Evolutionary conservation across 2,888 invertebrate genomes (phyloP), one percentile per base, ranked within the genome.

Genomic region (Bombylius major): DNA sequence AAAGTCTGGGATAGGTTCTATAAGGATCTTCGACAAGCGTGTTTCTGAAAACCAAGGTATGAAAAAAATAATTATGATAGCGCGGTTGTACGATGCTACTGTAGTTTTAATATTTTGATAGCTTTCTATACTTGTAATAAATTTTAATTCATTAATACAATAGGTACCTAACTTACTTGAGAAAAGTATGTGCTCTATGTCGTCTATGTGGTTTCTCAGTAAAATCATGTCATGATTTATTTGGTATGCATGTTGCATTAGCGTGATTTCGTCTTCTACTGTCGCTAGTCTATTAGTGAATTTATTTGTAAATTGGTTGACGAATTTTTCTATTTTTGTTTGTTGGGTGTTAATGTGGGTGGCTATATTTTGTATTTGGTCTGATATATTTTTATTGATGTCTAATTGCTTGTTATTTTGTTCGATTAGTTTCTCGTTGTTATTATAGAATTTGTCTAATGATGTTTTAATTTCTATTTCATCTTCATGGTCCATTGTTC

Each of bases 281-380:
- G n/a, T n/a, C n/a, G n/a, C n/a, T n/a, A n/a, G n/a, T n/a, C n/a
- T n/a, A n/a, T n/a, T n/a, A n/a, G n/a, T n/a, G n/a, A n/a, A n/a
- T n/a, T n/a, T n/a, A n/a, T n/a, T n/a, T n/a, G n/a, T n/a, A n/a
- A n/a, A n/a, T n/a, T n/a, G n/a, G n/a, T n/a, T n/a, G n/a, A n/a
- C n/a, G n/a, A n/a, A n/a, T 42, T 52, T 32, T 45, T 33, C 32
- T 32, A 52, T 45, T 32, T 52, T 42, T 5, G 14, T n/a, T 45
- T 52, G 39, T 39, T 3, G 8, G n/a, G 39, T 39, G 4, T 31
- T 46, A 31, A 45, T 44, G 1, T 6, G 12, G 14, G 14, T 46
- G 9, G 51, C 45, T 1, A 54, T 57, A 33, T 57, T 57, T 46
- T 54, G 36, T 9, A 57, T 57, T 48, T 54, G 52, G 12, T 47